phyloP scores from a whole-genome alignment of 2,113 vertebrate species.

The Gnathonemus echidnorhynchus region DNA sequence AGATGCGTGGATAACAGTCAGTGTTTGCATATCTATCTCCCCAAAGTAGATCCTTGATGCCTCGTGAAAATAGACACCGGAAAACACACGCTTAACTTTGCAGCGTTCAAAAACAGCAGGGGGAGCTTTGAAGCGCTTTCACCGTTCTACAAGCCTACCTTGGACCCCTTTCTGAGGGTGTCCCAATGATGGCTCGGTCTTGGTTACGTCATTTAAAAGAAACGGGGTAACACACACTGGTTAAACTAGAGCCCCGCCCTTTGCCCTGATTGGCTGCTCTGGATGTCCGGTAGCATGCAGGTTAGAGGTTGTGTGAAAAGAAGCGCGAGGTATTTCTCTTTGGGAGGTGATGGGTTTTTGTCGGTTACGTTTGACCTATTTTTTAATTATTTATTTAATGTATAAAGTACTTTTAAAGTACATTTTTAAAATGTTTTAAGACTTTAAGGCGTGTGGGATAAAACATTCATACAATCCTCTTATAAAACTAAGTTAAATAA shows the following conservation, averaged over 20 bases:
- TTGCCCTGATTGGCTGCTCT: slow-evolving; percentile 30
- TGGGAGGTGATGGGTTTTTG: neutral
- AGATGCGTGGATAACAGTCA: neutral
- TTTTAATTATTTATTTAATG: neutral
- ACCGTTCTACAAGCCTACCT: neutral
- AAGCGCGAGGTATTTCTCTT: slow-evolving; percentile 22
- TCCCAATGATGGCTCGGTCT: neutral
- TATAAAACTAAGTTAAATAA: neutral
- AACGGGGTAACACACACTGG: neutral
- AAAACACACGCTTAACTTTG: neutral
- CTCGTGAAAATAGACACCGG: neutral
- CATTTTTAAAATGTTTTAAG: neutral
- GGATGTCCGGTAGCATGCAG: slow-evolving; percentile 20
- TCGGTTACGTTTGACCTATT: neutral
- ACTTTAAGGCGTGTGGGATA: neutral
- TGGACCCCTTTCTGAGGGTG: neutral
- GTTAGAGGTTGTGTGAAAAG: slow-evolving; percentile 38
- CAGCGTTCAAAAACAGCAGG: neutral
- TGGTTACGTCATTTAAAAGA: slow-evolving; percentile 6
- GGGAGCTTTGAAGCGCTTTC: neutral
- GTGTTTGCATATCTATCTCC: neutral
- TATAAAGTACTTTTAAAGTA: neutral
- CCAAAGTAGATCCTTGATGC: neutral
- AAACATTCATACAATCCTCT: neutral
- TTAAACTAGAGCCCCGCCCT: slow-evolving; percentile 19